These are phyloP conservation scores for Lepidocyrtinus sp. DNA, from an alignment of 2,888 invertebrate species.

Conservation along the genomic window DNA sequence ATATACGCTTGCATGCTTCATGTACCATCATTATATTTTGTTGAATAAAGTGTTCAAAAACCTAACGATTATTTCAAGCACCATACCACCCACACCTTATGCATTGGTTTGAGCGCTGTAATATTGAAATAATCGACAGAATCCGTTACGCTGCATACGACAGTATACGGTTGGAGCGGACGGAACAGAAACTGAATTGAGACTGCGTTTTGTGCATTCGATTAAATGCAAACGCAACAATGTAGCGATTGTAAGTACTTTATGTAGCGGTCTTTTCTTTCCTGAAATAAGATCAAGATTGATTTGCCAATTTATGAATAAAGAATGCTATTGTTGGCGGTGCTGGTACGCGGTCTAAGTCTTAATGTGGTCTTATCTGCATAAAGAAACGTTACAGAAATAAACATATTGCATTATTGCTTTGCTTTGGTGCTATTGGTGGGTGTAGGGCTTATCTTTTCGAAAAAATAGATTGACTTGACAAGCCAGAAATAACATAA, in stretches of 20 bases:
- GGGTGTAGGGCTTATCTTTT: not conserved
- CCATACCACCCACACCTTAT: not conserved
- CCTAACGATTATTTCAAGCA: not conserved
- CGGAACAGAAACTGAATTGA: no score
- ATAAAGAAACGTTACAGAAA: not conserved
- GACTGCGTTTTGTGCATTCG: no score
- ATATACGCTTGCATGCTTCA: slow-evolving; percentile 39
- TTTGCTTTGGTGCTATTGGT: no score
- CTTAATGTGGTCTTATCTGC: not conserved
- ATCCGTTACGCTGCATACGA: no score
- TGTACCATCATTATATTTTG: not conserved
- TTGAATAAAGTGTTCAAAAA: not conserved
- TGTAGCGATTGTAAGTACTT: no score
- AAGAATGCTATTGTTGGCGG: not conserved
- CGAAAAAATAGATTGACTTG: no score
- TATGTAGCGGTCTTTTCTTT: not conserved
- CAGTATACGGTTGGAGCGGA: no score
- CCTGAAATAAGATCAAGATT: not conserved
- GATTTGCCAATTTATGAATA: not conserved
- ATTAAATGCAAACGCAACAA: slow-evolving; percentile 23
- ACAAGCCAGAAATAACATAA: no score
- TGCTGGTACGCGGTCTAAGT: not conserved
- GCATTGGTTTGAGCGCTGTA: not conserved
- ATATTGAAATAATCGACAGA: no score
- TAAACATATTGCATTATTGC: no score